These are phyloP conservation scores for Sminthurides bifidus DNA, from an alignment of 1,140 invertebrate species.

Conservation along the genomic window DNA sequence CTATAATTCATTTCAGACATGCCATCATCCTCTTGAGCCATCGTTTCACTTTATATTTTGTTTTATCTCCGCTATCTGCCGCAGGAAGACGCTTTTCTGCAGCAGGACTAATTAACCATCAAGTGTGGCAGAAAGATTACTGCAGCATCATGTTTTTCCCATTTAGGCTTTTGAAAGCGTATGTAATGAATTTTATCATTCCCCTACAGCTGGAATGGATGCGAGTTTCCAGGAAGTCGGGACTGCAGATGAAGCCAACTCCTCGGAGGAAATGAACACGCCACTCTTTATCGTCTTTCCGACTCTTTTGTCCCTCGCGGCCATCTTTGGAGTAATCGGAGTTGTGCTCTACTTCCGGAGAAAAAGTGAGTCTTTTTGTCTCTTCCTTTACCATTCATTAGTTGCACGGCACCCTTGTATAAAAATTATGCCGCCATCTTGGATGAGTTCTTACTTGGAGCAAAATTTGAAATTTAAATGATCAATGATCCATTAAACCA, in stretches of 20 bases:
- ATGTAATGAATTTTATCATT: not conserved
- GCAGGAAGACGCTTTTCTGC: not conserved
- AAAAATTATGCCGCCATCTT: not conserved
- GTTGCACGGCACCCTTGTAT: not conserved
- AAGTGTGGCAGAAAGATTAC: not conserved
- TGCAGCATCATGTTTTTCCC: not conserved
- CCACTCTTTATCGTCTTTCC: conserved; percentile 27
- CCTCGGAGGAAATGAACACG: conserved; percentile 15
- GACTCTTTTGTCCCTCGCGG: conserved; percentile 20
- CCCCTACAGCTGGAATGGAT: not conserved
- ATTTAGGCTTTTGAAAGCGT: not conserved
- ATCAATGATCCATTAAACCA: not conserved
- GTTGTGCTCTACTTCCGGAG: conserved; percentile 21
- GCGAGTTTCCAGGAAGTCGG: not conserved
- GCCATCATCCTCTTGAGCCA: too few species aligned
- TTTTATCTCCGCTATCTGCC: too few species aligned
- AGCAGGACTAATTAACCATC: not conserved
- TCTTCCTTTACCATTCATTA: not conserved
- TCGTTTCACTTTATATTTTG: too few species aligned
- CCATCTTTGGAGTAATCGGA: conserved; percentile 22
- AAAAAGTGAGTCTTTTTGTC: conserved; percentile 18
- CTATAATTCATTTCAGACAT: too few species aligned
- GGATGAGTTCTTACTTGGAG: not conserved
- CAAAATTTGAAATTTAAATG: not conserved
- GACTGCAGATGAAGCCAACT: conserved; percentile 1